Evolutionary conservation across 2,797 vertebrate genomes (phyloP), one percentile per base, ranked within the genome.

Genomic region (Acropternis orthonyx): DNA sequence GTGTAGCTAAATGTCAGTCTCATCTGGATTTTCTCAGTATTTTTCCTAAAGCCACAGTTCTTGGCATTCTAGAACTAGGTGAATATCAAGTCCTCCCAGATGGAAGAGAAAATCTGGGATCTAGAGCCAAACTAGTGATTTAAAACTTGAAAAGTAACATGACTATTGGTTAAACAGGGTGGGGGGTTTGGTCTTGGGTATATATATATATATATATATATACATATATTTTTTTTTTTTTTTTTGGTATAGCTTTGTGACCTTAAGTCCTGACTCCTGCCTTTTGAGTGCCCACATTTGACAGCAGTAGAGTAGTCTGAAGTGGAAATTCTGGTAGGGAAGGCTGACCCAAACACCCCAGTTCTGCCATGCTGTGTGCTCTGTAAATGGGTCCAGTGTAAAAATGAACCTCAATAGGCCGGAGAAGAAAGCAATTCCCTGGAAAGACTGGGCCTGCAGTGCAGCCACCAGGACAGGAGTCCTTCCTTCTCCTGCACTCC

Each of bases 281-380:
- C 32, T 82, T 94, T 58, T 34, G 28, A 48, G 43, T 20, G 10
- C 14, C 17, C 9, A 10, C 8, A 34, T 73, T 20, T 79, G 55
- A 17, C n/a, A 66, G 1, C 43, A 51, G 18, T 30, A 14, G 12
- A 7, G 11, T 36, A 39, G 51, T 27, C 12, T 12, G 52, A 87
- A 63, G 19, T 2, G 26, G 37, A 41, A 62, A 56, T 80, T 19
- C 48, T 36, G 14, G 4, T 48, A 26, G 36, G n/a, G 58, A 66
- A 52, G 49, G 32, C 48, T 63, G 59, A 73, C 28, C 39, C 27
- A 9, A 28, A 23, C 19, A 12, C 9, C n/a, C 14, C 20, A 9
- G 2, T 19, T 56, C 39, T 84, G 43, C 61, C 16, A 0, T 0
- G 2, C 2, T 12, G 9, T 4, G 4, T 1, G 12, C 43, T 88